Conservation (phyloP, 2,113 vertebrate species). For the Percopsis transmontana region DNA sequence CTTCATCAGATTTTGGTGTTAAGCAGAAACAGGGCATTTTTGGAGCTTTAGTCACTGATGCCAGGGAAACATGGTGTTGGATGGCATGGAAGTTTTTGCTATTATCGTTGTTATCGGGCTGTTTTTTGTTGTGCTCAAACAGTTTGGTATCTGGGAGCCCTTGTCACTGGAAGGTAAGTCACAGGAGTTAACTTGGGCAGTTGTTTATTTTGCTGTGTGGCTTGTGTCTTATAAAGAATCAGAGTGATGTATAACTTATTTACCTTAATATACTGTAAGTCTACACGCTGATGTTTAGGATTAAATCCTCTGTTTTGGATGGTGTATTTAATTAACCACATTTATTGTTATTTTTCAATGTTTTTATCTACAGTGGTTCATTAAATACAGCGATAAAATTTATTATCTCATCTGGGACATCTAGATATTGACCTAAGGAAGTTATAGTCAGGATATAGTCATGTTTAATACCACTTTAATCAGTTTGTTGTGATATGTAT, state of each 20-base stretch:
- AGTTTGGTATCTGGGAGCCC: constrained; percentile 91
- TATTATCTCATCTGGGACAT: too few relatives aligned
- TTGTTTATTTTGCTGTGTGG: constrained; percentile 18
- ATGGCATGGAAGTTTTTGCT: constrained; percentile 92
- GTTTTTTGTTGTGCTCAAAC: constrained; percentile 90
- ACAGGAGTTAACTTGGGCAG: not conserved
- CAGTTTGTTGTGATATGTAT: too few relatives aligned
- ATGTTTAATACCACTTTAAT: too few relatives aligned
- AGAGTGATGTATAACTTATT: constrained; percentile 29
- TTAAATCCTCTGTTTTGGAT: not conserved
- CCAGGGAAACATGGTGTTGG: constrained; percentile 77
- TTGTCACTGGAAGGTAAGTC: constrained; percentile 89
- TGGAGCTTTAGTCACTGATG: constrained; percentile 19
- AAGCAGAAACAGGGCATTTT: not conserved
- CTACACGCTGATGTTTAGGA: too few relatives aligned
- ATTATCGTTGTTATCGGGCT: constrained; percentile 86
- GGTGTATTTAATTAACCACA: too few relatives aligned
- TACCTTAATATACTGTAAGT: too few relatives aligned
- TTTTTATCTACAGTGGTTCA: too few relatives aligned
- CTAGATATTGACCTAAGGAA: too few relatives aligned
- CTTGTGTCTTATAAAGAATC: constrained; percentile 56
- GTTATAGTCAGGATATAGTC: too few relatives aligned
- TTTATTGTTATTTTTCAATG: too few relatives aligned
- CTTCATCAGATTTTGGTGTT: not conserved
- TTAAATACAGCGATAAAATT: too few relatives aligned